Conservation (phyloP, 2,113 vertebrate genomes). For the Bombycilla garrulus region DNA sequence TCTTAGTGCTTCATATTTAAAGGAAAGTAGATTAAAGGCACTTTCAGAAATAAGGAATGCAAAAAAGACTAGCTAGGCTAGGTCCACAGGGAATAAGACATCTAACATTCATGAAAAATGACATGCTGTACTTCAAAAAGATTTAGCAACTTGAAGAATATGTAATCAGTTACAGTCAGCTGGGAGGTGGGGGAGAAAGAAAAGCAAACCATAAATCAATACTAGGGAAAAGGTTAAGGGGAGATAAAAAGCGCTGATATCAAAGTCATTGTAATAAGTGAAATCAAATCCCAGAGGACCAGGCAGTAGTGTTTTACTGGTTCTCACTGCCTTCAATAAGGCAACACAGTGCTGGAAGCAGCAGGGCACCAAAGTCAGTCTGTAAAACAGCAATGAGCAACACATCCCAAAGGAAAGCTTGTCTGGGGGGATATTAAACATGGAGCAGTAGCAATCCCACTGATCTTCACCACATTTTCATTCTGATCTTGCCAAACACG, state of each 20-base stretch:
- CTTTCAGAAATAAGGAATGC: background rate
- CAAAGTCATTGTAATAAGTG: background rate
- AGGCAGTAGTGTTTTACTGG: background rate
- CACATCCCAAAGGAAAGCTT: background rate
- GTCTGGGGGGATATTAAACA: background rate
- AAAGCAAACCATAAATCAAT: background rate
- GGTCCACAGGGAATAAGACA: background rate
- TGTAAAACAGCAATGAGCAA: background rate
- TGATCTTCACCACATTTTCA: background rate
- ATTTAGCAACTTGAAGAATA: background rate
- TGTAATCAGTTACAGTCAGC: background rate
- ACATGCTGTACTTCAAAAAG: background rate
- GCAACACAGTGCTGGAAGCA: background rate
- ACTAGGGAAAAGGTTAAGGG: background rate
- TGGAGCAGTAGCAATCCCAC: background rate
- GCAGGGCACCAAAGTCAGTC: background rate
- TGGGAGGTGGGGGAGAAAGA: background rate
- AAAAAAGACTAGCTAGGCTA: background rate
- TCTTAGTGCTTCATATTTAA: background rate
- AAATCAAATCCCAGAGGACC: background rate
- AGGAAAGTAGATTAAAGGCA: background rate
- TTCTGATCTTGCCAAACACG: rapidly evolving
- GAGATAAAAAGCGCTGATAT: background rate
- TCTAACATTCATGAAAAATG: background rate
- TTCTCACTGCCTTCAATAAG: background rate